phyloP scores from a whole-genome alignment of 2,888 invertebrate species.

The Sesia bembeciformis region DNA sequence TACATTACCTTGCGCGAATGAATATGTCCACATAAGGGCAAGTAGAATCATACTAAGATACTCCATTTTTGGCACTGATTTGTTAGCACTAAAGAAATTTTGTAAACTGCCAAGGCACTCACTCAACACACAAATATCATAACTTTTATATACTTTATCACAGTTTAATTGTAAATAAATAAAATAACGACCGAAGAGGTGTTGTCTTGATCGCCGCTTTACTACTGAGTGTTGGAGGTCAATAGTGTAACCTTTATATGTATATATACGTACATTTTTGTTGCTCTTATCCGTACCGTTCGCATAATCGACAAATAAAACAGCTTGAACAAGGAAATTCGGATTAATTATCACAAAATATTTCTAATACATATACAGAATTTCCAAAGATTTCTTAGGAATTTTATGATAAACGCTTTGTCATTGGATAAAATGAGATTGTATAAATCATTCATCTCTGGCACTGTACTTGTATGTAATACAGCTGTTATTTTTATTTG shows the following conservation, averaged over 20 bases:
- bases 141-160: not conserved
- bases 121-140: constrained; percentile 3
- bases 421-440: too few species aligned
- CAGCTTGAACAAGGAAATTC: not conserved
- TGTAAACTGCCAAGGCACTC: not conserved
- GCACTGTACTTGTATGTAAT: too few species aligned
- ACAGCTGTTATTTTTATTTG: too few species aligned
- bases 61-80: constrained; percentile 24
- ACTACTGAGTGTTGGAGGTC: constrained; percentile 61
- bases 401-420: too few species aligned
- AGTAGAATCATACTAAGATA: constrained; percentile 10
- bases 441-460: too few species aligned
- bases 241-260: constrained; percentile 45
- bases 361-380: not conserved
- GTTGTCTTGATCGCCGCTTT: constrained; percentile 24
- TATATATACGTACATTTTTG: constrained; percentile 24
- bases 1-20: not conserved
- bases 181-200: constrained; percentile 8
- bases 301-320: constrained; percentile 15
- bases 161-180: constrained; percentile 3
- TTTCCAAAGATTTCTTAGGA: not conserved
- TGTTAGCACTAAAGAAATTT: too few species aligned
- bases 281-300: constrained; percentile 36
- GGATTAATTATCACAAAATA: not conserved
- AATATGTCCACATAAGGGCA: constrained; percentile 31